Percentiles rank a stretch among this genome's conserved stretches.
These are phyloP conservation scores for Syngnathus acus DNA, from an alignment of 2,797 vertebrate genomes.

Conservation along the genomic window DNA sequence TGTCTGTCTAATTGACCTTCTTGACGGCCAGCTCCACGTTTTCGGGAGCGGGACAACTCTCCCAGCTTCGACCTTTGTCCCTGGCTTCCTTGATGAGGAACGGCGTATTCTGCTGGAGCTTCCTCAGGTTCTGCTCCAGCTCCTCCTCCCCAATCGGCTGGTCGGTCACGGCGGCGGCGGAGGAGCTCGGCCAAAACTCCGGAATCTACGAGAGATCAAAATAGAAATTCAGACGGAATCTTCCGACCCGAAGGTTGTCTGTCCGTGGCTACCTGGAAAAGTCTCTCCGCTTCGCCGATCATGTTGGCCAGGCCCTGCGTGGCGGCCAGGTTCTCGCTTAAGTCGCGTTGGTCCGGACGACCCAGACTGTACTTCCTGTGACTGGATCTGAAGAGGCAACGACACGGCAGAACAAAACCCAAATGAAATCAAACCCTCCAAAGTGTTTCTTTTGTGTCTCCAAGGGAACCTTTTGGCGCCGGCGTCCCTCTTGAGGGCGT, in stretches of 20 bases:
- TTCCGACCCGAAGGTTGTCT: neutral
- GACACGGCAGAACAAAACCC: neutral
- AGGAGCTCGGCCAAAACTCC: constrained; percentile 52
- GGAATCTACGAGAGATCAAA: constrained; percentile 56
- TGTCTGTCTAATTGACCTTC: constrained; percentile 57
- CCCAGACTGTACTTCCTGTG: constrained; percentile 81
- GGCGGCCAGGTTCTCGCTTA: constrained; percentile 82
- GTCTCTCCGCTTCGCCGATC: constrained; percentile 74
- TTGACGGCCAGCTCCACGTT: constrained; percentile 63
- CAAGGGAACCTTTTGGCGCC: constrained; percentile 26
- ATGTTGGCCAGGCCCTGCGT: constrained; percentile 81
- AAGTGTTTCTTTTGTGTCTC: too few relatives aligned
- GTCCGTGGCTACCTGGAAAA: constrained; percentile 55
- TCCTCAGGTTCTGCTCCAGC: constrained; percentile 37
- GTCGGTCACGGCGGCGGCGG: constrained; percentile 8
- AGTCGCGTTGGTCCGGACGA: constrained; percentile 80
- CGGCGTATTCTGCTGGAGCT: constrained; percentile 55
- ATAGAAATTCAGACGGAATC: neutral
- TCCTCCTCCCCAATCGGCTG: constrained; percentile 29
- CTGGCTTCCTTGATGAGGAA: constrained; percentile 56
- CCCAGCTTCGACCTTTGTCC: constrained; percentile 63
- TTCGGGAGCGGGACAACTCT: constrained; percentile 52
- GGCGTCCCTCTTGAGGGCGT: constrained; percentile 69
- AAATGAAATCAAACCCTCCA: too few relatives aligned
- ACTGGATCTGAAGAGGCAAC: constrained; percentile 49